Conservation (phyloP, 2,797 vertebrate species). For the Luscinia luscinia region DNA sequence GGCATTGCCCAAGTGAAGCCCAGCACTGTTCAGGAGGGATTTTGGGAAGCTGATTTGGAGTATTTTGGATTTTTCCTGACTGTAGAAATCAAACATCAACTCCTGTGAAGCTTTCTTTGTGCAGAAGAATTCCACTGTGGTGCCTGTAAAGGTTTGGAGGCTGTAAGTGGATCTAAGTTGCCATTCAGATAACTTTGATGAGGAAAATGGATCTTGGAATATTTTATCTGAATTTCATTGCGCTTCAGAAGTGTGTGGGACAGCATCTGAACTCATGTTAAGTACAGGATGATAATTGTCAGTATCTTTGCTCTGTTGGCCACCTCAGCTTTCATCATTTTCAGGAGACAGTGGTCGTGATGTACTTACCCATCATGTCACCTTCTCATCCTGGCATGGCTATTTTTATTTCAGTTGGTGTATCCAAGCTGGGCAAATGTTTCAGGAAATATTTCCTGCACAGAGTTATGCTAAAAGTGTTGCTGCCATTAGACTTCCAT, state of each 20-base stretch:
- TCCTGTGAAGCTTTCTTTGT: rapidly evolving
- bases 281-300: neutral
- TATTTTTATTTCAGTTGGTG: neutral
- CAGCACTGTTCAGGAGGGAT: rapidly evolving
- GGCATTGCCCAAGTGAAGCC: neutral
- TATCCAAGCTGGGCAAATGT: neutral
- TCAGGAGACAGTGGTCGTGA: neutral
- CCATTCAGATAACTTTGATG: rapidly evolving
- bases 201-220: neutral
- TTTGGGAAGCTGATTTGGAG: neutral
- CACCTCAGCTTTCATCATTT: neutral
- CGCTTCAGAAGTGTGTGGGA: neutral
- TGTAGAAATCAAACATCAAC: rapidly evolving
- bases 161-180: neutral
- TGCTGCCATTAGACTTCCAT: neutral
- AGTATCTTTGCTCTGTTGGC: neutral
- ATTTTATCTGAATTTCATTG: neutral
- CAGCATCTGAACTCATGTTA: neutral
- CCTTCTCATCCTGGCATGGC: neutral
- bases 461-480: neutral
- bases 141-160: neutral
- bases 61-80: neutral
- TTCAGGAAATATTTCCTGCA: neutral
- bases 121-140: rapidly evolving
- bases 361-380: neutral